Evolutionary conservation across 2,888 invertebrate genomes (phyloP).

Genomic region (Ametastegia equiseti): DNA sequence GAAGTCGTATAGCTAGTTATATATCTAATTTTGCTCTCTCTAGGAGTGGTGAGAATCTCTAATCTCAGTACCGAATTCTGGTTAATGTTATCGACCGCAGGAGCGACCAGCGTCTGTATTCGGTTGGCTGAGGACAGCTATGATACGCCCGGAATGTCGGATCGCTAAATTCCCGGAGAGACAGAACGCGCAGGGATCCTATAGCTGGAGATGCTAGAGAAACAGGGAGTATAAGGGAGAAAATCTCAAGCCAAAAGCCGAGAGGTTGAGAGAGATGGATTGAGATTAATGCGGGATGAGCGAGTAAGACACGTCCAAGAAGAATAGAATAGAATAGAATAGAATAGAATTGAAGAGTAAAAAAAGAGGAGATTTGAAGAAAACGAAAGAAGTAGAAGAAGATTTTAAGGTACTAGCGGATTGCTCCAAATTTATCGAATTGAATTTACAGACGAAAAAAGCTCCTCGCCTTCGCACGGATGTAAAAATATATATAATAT

Average conservation of each 20-base stretch:
- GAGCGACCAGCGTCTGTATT: conserved; percentile 18
- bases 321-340: conserved; percentile 3
- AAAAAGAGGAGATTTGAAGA: background rate
- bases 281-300: conserved; percentile 43
- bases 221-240: background rate
- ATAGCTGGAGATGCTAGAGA: background rate
- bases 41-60: conserved; percentile 1
- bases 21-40: background rate
- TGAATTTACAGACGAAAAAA: background rate
- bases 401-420: conserved; percentile 15
- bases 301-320: background rate
- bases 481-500: no score
- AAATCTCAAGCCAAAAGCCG: background rate
- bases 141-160: conserved; percentile 40
- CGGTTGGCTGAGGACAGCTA: conserved; percentile 38
- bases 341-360: background rate
- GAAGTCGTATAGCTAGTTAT: no score
- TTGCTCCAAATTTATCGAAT: conserved; percentile 35
- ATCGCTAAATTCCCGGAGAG: conserved; percentile 40
- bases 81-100: conserved; percentile 37
- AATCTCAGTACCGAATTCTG: conserved; percentile 32
- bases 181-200: background rate
- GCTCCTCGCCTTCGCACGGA: background rate
- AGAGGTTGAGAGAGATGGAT: conserved; percentile 17
- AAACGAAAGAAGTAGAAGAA: conserved; percentile 3